Conservation (phyloP, 2,797 vertebrate species). For the Orientallactaga sibirica region DNA sequence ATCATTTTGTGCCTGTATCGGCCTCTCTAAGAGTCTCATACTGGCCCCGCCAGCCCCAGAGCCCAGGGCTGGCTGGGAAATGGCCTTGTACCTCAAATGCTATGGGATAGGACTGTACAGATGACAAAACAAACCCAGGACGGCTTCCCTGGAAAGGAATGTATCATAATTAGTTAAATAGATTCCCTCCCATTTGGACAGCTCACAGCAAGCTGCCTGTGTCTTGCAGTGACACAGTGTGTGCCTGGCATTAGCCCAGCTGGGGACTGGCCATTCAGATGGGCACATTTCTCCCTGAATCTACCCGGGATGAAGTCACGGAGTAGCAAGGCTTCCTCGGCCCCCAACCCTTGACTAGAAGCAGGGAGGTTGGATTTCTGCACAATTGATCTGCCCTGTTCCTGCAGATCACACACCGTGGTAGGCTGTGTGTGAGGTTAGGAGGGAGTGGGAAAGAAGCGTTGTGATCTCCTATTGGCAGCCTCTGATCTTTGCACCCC, state of each 20-base stretch:
- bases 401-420: rapidly evolving
- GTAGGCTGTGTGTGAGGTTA: neutral
- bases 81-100: neutral
- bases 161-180: neutral
- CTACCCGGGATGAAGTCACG: neutral
- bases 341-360: neutral
- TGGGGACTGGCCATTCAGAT: neutral
- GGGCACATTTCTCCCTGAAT: neutral
- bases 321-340: neutral
- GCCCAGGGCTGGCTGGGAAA: neutral
- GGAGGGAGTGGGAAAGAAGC: neutral
- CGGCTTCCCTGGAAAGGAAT: neutral
- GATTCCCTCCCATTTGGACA: neutral
- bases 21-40: neutral
- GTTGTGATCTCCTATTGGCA: neutral
- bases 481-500: neutral
- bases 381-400: no score
- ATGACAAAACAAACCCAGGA: neutral
- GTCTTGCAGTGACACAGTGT: neutral
- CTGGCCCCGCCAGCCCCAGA: neutral
- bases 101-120: neutral
- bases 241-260: neutral
- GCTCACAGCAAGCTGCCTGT: neutral
- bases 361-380: neutral
- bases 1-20: neutral